These are phyloP conservation scores for Oostethus manadensis DNA, from an alignment of 2,113 vertebrate species.

Conservation along the genomic window DNA sequence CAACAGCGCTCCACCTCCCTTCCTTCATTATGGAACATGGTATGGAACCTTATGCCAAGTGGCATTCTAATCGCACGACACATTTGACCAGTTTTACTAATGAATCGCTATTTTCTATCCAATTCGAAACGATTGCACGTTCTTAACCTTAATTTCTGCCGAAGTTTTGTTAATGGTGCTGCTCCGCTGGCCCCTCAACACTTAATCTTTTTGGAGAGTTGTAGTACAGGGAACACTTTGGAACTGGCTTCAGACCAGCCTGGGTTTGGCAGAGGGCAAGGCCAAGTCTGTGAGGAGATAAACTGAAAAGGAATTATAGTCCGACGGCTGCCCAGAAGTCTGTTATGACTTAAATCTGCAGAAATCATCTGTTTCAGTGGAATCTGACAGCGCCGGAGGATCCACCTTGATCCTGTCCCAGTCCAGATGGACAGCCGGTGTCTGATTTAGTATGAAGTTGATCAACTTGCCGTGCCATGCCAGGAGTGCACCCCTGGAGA, in stretches of 20 bases:
- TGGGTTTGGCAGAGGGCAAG: constrained; percentile 42
- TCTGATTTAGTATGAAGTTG: constrained; percentile 8
- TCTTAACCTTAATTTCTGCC: constrained; percentile 46
- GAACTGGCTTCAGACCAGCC: constrained; percentile 41
- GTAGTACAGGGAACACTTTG: constrained; percentile 43
- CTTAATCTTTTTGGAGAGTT: constrained; percentile 61
- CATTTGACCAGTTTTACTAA: constrained; percentile 16
- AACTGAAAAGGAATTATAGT: constrained; percentile 43
- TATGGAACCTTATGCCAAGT: constrained; percentile 7
- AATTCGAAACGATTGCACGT: constrained; percentile 42
- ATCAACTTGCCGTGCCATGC: constrained; percentile 4
- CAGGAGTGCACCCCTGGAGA: neutral
- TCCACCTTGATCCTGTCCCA: constrained; percentile 1
- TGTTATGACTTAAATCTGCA: constrained; percentile 33
- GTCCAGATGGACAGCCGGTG: constrained; percentile 9
- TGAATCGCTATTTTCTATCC: constrained; percentile 40
- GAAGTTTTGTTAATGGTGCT: constrained; percentile 33
- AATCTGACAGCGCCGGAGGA: constrained; percentile 16
- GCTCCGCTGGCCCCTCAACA: constrained; percentile 25
- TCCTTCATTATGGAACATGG: constrained; percentile 3
- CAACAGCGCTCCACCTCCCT: constrained; percentile 11
- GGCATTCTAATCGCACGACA: constrained; percentile 15
- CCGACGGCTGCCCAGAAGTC: constrained; percentile 26
- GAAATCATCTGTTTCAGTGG: constrained; percentile 27
- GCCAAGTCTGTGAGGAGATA: constrained; percentile 42